Conservation (phyloP, 2,113 vertebrate species). For the Triplophysa dalaica region DNA sequence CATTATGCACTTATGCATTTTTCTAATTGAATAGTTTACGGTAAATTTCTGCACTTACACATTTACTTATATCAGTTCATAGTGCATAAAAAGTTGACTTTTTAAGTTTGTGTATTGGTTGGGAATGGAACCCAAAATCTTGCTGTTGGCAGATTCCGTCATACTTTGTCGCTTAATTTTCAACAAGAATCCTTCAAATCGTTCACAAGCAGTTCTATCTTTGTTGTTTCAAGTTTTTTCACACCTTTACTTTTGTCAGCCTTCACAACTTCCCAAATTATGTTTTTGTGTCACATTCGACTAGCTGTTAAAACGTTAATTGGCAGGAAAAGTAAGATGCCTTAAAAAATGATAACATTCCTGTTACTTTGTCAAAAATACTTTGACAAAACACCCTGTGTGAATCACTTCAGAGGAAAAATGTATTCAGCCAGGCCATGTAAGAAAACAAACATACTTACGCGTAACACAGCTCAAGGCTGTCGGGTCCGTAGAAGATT, state of each 20-base stretch:
- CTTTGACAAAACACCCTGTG: not conserved
- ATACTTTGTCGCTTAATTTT: not conserved
- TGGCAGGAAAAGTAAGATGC: not conserved
- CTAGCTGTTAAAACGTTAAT: not conserved
- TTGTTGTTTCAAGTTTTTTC: not conserved
- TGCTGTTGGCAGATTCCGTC: not conserved
- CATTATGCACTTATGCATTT: no score
- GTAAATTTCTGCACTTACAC: no score
- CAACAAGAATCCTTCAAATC: no score
- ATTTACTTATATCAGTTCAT: no score
- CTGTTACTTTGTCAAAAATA: not conserved
- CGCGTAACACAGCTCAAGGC: not conserved
- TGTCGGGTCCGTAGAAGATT: slow-evolving; percentile 22
- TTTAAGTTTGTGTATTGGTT: no score
- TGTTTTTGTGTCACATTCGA: not conserved
- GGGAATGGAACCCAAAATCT: not conserved
- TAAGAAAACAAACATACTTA: not conserved
- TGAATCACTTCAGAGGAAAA: not conserved
- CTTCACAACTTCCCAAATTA: not conserved
- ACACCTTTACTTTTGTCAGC: not conserved
- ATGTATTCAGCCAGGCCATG: not conserved
- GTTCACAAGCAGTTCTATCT: no score
- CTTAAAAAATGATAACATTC: not conserved
- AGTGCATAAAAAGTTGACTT: no score
- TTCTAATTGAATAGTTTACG: no score